A percentile compares a stretch with the other conserved stretches of the same genome.
These are phyloP conservation scores for Hycleus cichorii DNA, from an alignment of 1,140 invertebrate genomes.

Conservation along the genomic window DNA sequence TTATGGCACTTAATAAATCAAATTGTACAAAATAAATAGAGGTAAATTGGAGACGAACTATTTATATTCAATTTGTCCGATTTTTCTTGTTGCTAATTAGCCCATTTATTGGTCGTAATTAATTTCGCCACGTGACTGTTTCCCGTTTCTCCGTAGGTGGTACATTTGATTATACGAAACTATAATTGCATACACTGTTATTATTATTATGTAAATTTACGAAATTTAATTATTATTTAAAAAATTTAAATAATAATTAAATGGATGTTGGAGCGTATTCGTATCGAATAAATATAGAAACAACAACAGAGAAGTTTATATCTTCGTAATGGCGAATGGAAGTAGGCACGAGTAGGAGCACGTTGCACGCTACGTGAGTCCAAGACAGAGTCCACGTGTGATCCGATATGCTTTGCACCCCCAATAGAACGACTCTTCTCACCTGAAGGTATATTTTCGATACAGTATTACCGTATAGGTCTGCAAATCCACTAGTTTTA, in stretches of 20 bases:
- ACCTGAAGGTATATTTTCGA: constrained; percentile 12
- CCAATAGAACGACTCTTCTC: constrained; percentile 9
- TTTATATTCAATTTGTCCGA: too few species aligned
- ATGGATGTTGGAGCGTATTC: neutral
- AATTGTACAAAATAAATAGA: too few species aligned
- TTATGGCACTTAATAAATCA: too few species aligned
- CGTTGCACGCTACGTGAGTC: constrained; percentile 19
- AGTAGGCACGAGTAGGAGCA: constrained; percentile 14
- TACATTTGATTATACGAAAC: too few species aligned
- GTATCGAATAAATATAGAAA: constrained; percentile 5
- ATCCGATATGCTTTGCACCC: constrained; percentile 13
- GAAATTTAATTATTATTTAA: too few species aligned
- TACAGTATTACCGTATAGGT: constrained; percentile 8
- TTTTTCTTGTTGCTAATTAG: too few species aligned
- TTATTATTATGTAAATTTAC: too few species aligned
- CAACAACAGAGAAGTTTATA: constrained; percentile 3
- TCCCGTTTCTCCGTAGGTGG: too few species aligned
- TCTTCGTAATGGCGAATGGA: neutral
- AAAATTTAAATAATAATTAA: neutral
- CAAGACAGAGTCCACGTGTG: constrained; percentile 14
- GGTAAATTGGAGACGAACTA: too few species aligned
- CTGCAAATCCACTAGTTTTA: constrained; percentile 2
- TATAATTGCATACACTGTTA: too few species aligned
- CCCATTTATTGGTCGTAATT: too few species aligned
- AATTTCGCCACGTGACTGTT: too few species aligned